Evolutionary conservation across 2,797 vertebrate species (phyloP).

Genomic region (Schizopygopsis pylzovi): DNA sequence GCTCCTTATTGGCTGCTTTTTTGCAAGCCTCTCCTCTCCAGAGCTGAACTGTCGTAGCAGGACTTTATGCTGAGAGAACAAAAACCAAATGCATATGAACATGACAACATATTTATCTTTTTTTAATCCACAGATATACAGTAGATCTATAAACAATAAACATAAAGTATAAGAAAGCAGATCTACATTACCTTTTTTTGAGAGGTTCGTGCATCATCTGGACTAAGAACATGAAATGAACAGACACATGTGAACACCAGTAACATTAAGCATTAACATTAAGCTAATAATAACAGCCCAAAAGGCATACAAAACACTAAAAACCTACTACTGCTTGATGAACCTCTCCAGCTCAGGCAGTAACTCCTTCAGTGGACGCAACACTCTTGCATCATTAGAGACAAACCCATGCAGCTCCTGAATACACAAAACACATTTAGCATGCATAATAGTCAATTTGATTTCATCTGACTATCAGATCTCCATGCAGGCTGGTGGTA

Average conservation of each 20-base stretch:
- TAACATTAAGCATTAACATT: not conserved
- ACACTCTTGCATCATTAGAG: slow-evolving; percentile 90
- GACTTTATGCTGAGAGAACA: slow-evolving; percentile 84
- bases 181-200: slow-evolving; percentile 55
- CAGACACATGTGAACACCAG: not conserved
- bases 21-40: slow-evolving; percentile 91
- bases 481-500: not conserved
- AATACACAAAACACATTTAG: slow-evolving; percentile 37
- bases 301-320: not conserved
- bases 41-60: slow-evolving; percentile 94
- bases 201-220: slow-evolving; percentile 55
- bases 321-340: slow-evolving; percentile 92
- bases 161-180: not conserved
- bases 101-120: not conserved
- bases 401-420: slow-evolving; percentile 94
- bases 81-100: not conserved
- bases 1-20: slow-evolving; percentile 91
- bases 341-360: slow-evolving; percentile 92
- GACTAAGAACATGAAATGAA: slow-evolving; percentile 24
- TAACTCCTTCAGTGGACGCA: slow-evolving; percentile 89
- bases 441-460: not conserved
- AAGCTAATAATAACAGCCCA: not conserved
- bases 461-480: not conserved
- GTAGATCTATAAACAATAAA: slow-evolving; percentile 15
- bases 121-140: not conserved